Base-by-base conservation (phyloP, 2,888 invertebrate species). In the Adelphocoris suturalis region DNA sequence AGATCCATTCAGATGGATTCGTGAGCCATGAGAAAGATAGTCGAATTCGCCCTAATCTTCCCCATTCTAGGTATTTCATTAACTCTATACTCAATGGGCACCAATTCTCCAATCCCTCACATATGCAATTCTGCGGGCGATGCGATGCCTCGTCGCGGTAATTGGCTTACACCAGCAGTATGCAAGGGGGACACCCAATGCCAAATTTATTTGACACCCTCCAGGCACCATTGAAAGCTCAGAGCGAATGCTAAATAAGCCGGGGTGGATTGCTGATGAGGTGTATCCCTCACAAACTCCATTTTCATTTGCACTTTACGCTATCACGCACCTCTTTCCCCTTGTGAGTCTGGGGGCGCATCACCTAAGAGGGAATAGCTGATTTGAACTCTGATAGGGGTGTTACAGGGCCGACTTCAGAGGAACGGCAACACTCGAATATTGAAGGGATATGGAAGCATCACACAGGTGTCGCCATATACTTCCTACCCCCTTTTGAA, bases 211-310 rank as follows among this genome's bases (percentile, higher is more conserved):
- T 85, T 61, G 85, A 85, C 85, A 85, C 85, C 85, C 57, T 57
- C 57, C 78, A 13, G 16, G 46, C 47, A 37, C 52, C 82, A 14
- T 23, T 57, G 85, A 82, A 82, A 85, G 85, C 61, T 57, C 85
- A 85, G 85, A 85, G 85, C 85, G 85, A 85, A 85, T 85, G 57
- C 61, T 85, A 85, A 61, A 85, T 85, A 57, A 85, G 57, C 85
- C 61, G 57, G 19, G 75, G 23, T 19, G 78, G 14, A 80, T 85
- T 12, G 28, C 37, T 61, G 85, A 85, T 61, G 85, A 85, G 85
- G 57, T 61, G 85, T 57, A 37, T 16, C 61, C 85, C 28, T 37
- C 57, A 5, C 46, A 61, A 85, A 85, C 85, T 85, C 55, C 85
- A 61, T 55, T 85, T 85, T 85, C 85, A 85, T 57, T 61, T 57